Conservation (phyloP, 2,888 invertebrate species). For the Conistra vaccinii region DNA sequence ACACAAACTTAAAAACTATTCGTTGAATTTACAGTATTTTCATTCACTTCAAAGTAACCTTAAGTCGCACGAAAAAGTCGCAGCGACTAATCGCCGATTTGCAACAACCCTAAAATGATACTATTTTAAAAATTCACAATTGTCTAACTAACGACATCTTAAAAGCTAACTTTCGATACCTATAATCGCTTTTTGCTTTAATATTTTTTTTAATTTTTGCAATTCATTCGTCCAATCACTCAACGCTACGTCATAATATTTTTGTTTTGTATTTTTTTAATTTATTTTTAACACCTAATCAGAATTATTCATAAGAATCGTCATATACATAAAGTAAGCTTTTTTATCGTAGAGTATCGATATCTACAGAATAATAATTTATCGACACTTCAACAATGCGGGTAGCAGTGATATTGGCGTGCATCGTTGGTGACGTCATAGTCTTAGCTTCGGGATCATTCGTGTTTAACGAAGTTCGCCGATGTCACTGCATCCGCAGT, state of each 20-base stretch:
- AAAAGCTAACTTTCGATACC: conserved; percentile 56
- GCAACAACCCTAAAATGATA: conserved; percentile 63
- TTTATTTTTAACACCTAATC: conserved; percentile 71
- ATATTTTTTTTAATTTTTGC: conserved; percentile 48
- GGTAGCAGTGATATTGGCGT: conserved; percentile 50
- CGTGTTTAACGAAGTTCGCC: conserved; percentile 25
- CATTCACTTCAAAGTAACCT: conserved; percentile 39
- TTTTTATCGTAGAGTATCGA: conserved; percentile 65
- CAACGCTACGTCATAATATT: conserved; percentile 70
- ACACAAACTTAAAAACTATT: conserved; percentile 63
- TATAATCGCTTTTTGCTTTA: conserved; percentile 56
- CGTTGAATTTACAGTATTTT: conserved; percentile 60
- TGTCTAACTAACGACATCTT: conserved; percentile 66
- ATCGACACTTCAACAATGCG: conserved; percentile 59
- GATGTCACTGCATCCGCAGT: conserved; percentile 48
- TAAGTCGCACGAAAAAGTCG: conserved; percentile 59
- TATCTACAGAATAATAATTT: conserved; percentile 63
- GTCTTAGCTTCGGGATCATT: conserved; percentile 28
- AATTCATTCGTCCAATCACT: conserved; percentile 72
- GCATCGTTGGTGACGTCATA: conserved; percentile 27
- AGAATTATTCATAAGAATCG: conserved; percentile 77
- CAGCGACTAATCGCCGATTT: conserved; percentile 49
- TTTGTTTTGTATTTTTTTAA: conserved; percentile 70
- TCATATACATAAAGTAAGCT: conserved; percentile 69
- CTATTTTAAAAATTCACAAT: conserved; percentile 62